Evolutionary conservation across 1,140 invertebrate genomes (phyloP).

Genomic region (Musca vetustissima): DNA sequence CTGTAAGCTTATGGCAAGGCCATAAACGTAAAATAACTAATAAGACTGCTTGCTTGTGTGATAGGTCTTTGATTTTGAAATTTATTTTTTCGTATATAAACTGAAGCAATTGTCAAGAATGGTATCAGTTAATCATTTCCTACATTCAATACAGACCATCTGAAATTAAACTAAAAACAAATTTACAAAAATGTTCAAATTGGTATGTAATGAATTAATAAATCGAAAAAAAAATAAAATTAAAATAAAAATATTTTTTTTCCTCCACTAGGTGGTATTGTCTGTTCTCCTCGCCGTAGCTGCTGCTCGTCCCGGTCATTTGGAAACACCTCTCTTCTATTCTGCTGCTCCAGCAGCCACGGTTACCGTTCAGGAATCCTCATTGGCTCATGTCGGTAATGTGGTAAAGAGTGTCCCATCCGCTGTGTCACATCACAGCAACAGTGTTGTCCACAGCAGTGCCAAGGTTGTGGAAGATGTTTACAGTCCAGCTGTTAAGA

Average conservation of each 20-base stretch:
- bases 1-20: no score
- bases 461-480: slow-evolving; percentile 34
- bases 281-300: slow-evolving; percentile 63
- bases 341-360: slow-evolving; percentile 41
- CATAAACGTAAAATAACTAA: no score
- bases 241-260: neutral
- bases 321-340: slow-evolving; percentile 47
- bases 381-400: slow-evolving; percentile 44
- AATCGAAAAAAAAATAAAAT: neutral
- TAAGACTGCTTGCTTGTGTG: no score
- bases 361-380: slow-evolving; percentile 43
- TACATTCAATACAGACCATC: slow-evolving; percentile 45
- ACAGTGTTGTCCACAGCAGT: slow-evolving; percentile 43
- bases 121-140: neutral
- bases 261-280: slow-evolving; percentile 60
- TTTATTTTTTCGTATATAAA: slow-evolving; percentile 8
- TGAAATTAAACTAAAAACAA: slow-evolving; percentile 28
- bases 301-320: slow-evolving; percentile 59
- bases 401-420: slow-evolving; percentile 53
- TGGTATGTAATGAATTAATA: slow-evolving; percentile 42
- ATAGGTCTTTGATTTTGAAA: no score
- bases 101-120: neutral
- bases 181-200: slow-evolving; percentile 54
- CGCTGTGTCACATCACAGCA: slow-evolving; percentile 58
- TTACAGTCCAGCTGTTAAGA: slow-evolving; percentile 33